phyloP scores from a whole-genome alignment of 1,140 invertebrate species.

The Macrostomum lignano region DNA sequence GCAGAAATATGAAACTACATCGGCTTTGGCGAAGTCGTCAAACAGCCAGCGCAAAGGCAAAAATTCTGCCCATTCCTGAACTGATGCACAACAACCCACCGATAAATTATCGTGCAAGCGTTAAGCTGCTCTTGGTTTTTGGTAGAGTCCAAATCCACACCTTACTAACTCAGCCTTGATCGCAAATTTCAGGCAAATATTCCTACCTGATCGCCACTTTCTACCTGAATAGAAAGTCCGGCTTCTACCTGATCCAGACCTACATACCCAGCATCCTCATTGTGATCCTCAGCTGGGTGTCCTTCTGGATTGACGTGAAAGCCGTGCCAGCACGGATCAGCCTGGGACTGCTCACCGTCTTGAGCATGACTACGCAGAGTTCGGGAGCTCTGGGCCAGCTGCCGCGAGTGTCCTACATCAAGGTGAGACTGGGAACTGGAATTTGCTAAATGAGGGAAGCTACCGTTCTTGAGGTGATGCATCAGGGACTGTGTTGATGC shows the following conservation, averaged over 20 bases:
- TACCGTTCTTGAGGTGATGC: too few species aligned
- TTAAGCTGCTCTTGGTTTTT: too few species aligned
- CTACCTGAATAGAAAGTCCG: conserved; percentile 10
- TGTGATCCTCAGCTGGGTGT: conserved; percentile 73
- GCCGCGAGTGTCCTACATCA: conserved; percentile 30
- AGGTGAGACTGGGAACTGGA: conserved; percentile 17
- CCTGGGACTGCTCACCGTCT: conserved; percentile 20
- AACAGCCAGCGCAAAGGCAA: too few species aligned
- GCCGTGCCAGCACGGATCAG: conserved; percentile 33
- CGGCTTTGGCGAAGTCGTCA: too few species aligned
- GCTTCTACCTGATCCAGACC: conserved; percentile 14
- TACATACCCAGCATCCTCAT: conserved; percentile 15
- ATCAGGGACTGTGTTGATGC: too few species aligned
- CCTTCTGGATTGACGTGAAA: conserved; percentile 48
- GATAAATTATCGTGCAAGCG: too few species aligned
- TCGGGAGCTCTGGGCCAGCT: conserved; percentile 12
- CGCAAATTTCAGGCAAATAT: conserved; percentile 16
- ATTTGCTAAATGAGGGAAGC: not conserved
- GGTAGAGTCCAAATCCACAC: too few species aligned
- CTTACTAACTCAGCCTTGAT: too few species aligned
- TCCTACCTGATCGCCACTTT: conserved; percentile 11
- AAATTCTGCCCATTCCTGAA: too few species aligned
- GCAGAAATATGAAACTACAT: too few species aligned
- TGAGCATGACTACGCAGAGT: conserved; percentile 26
- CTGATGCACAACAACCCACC: too few species aligned